Conservation (phyloP, 64 coral and sea anemone genomes). For the Trachythela sp. region DNA sequence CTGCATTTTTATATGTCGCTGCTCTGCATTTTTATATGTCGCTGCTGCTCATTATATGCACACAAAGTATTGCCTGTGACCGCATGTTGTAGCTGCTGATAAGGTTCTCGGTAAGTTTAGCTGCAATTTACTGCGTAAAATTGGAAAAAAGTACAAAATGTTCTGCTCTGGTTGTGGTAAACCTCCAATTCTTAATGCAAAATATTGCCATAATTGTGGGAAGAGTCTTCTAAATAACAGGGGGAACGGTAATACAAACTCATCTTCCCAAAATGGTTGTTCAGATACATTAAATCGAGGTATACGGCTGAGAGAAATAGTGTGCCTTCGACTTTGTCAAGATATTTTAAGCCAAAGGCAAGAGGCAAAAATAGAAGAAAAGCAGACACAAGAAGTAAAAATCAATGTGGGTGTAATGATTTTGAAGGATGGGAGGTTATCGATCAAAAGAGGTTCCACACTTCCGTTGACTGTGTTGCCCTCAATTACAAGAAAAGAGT, state of each 20-base stretch:
- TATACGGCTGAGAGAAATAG: background rate
- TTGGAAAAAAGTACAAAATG: background rate
- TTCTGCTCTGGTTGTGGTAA: too few relatives aligned
- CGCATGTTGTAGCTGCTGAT: too few relatives aligned
- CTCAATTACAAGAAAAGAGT: slow-evolving; percentile 33
- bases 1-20: too few relatives aligned
- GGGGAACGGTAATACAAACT: too few relatives aligned
- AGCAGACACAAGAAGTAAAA: slow-evolving; percentile 10
- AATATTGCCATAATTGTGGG: too few relatives aligned
- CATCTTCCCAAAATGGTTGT: background rate
- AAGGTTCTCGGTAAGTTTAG: background rate
- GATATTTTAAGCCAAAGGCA: background rate
- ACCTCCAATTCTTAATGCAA: too few relatives aligned
- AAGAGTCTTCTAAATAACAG: too few relatives aligned
- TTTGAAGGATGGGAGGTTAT: slow-evolving; percentile 44
- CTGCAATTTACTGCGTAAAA: background rate
- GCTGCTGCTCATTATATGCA: too few relatives aligned
- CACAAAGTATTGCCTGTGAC: too few relatives aligned
- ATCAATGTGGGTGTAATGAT: slow-evolving; percentile 50
- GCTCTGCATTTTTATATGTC: too few relatives aligned
- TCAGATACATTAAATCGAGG: background rate
- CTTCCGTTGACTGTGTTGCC: slow-evolving; percentile 49
- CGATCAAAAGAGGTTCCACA: slow-evolving; percentile 41
- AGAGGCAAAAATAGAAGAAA: background rate
- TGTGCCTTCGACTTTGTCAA: background rate